These are phyloP conservation scores for Geophilus truncorum DNA, from an alignment of 2,888 invertebrate genomes.

Conservation along the genomic window DNA sequence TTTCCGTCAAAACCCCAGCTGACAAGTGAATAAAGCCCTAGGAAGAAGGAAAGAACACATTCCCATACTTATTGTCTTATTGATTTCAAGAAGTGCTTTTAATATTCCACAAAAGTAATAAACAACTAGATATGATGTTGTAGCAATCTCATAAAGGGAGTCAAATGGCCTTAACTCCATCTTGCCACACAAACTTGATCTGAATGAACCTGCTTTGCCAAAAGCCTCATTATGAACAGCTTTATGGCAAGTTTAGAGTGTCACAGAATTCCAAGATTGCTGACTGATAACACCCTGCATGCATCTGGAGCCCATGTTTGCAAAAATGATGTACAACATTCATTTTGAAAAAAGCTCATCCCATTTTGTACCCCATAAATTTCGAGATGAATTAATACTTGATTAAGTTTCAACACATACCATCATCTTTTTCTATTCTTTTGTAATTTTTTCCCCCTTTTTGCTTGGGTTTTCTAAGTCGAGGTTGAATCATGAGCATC, in stretches of 20 bases:
- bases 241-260: conserved; percentile 11
- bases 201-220: conserved; percentile 3
- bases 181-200: conserved; percentile 17
- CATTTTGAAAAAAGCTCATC: not conserved
- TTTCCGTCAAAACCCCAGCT: too few relatives aligned
- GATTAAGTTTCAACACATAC: not conserved
- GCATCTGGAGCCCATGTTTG: not conserved
- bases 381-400: not conserved
- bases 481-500: not conserved
- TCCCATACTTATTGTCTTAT: not conserved
- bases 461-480: too few relatives aligned
- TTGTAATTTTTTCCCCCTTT: too few relatives aligned
- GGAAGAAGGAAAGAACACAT: not conserved
- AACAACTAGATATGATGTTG: not conserved
- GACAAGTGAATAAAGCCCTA: too few relatives aligned
- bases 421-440: not conserved
- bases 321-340: not conserved
- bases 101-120: not conserved
- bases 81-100: not conserved
- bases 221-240: not conserved
- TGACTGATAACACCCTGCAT: not conserved
- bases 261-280: conserved; percentile 15
- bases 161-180: not conserved
- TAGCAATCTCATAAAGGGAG: not conserved
- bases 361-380: not conserved